Percentiles rank a stretch among this genome's conserved stretches.
These are phyloP conservation scores for Abrostola tripartita DNA, from an alignment of 2,888 invertebrate genomes.

Conservation along the genomic window DNA sequence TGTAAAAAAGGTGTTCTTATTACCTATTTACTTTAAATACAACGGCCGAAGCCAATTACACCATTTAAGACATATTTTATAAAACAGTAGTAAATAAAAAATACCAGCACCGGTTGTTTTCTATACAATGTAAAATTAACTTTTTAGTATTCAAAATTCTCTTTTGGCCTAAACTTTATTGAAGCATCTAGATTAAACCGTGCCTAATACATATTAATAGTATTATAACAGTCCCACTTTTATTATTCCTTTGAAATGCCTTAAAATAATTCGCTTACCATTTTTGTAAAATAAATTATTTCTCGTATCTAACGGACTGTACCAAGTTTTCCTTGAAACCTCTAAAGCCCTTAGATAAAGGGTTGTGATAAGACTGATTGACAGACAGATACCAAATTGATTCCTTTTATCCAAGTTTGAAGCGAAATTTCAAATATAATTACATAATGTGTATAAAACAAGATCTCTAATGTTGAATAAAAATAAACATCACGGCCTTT, in stretches of 20 bases:
- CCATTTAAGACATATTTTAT: too few species aligned
- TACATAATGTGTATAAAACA: background rate
- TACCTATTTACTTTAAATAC: too few species aligned
- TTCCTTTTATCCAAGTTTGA: conserved; percentile 15
- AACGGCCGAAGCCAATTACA: too few species aligned
- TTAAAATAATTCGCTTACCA: background rate
- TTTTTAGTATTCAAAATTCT: background rate
- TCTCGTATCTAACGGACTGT: background rate
- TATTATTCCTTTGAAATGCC: background rate
- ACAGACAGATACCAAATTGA: conserved; percentile 25
- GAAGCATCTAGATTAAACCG: background rate
- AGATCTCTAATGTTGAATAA: background rate
- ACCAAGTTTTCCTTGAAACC: conserved; percentile 22
- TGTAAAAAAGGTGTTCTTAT: too few species aligned
- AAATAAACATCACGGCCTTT: background rate
- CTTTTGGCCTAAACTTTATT: background rate
- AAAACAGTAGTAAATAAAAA: too few species aligned
- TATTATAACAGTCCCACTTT: background rate
- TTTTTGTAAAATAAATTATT: background rate
- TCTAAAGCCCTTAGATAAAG: conserved; percentile 13
- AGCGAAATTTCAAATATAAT: background rate
- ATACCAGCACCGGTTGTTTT: too few species aligned
- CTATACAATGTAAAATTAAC: too few species aligned
- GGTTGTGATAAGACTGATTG: conserved; percentile 20
- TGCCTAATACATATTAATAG: background rate